A percentile compares a stretch with the other conserved stretches of the same genome.
Evolutionary conservation across 1,140 invertebrate genomes (phyloP).

Genomic region (Penaeus vannamei): DNA sequence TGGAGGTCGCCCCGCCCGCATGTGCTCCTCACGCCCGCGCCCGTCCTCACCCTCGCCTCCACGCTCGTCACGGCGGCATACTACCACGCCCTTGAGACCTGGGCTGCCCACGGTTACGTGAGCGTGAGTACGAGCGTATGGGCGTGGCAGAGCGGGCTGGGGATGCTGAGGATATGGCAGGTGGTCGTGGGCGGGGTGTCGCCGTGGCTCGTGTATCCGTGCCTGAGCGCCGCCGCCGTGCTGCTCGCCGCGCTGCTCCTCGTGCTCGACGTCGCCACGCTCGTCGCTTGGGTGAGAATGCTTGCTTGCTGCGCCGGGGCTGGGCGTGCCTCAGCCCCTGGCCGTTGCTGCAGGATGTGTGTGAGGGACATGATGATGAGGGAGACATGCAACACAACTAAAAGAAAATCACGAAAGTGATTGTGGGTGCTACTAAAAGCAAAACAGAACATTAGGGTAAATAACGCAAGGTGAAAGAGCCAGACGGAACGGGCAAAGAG

Average conservation of each 20-base stretch:
- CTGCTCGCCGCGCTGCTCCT: background rate
- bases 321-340: no score
- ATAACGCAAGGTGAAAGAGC: no score
- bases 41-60: background rate
- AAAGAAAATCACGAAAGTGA: no score
- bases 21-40: constrained; percentile 22
- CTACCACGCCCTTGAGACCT: constrained; percentile 39
- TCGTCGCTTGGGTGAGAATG: constrained; percentile 33
- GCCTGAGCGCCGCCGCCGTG: background rate
- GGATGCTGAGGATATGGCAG: constrained; percentile 40
- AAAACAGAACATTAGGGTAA: no score
- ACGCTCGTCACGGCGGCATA: constrained; percentile 14
- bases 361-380: no score
- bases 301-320: no score
- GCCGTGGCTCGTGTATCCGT: constrained; percentile 13
- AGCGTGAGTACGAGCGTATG: constrained; percentile 26
- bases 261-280: background rate
- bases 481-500: no score
- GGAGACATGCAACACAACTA: no score
- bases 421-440: no score
- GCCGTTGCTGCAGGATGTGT: no score
- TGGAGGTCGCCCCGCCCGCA: constrained; percentile 12
- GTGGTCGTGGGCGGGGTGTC: constrained; percentile 36
- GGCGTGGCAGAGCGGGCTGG: constrained; percentile 19
- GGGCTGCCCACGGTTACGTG: background rate